Conservation (phyloP, 1,140 invertebrate genomes). For the Ceratina calcarata region DNA sequence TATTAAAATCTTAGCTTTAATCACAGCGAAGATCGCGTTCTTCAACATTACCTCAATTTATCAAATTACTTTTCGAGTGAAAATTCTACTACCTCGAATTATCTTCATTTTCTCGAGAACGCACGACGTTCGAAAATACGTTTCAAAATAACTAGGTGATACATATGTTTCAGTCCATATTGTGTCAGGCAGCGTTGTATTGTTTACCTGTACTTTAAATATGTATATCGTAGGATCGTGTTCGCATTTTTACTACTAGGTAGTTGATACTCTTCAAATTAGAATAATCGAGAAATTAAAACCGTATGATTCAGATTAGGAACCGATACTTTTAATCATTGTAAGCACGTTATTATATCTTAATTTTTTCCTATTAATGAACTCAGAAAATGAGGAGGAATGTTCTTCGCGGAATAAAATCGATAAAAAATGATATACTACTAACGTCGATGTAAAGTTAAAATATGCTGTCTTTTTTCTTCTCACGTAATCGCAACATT, state of each 20-base stretch:
- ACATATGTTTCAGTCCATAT: slow-evolving; percentile 46
- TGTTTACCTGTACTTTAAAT: slow-evolving; percentile 25
- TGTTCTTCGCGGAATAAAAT: slow-evolving; percentile 10
- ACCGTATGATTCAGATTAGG: not conserved
- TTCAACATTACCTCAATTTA: slow-evolving; percentile 4
- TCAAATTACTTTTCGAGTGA: slow-evolving; percentile 23
- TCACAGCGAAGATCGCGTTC: slow-evolving; percentile 17
- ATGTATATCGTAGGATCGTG: not conserved
- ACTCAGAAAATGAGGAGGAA: slow-evolving; percentile 40
- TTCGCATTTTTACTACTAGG: not conserved
- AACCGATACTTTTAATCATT: slow-evolving; percentile 42
- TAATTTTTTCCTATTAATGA: slow-evolving; percentile 29
- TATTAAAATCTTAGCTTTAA: slow-evolving; percentile 32
- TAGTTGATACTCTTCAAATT: not conserved
- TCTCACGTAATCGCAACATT: slow-evolving; percentile 4
- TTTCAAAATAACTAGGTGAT: slow-evolving; percentile 40
- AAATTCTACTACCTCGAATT: slow-evolving; percentile 21
- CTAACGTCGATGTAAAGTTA: slow-evolving; percentile 16
- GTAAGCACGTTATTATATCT: slow-evolving; percentile 42
- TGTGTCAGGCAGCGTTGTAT: slow-evolving; percentile 22
- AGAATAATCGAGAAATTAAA: slow-evolving; percentile 3
- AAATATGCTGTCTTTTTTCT: slow-evolving; percentile 23
- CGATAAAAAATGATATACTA: slow-evolving; percentile 1
- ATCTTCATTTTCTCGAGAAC: slow-evolving; percentile 2
- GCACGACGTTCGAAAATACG: slow-evolving; percentile 24